A percentile compares a stretch with the other conserved stretches of the same genome.
These are phyloP conservation scores for Rugalucina vietnamica DNA, from an alignment of 2,888 invertebrate genomes.

Conservation along the genomic window DNA sequence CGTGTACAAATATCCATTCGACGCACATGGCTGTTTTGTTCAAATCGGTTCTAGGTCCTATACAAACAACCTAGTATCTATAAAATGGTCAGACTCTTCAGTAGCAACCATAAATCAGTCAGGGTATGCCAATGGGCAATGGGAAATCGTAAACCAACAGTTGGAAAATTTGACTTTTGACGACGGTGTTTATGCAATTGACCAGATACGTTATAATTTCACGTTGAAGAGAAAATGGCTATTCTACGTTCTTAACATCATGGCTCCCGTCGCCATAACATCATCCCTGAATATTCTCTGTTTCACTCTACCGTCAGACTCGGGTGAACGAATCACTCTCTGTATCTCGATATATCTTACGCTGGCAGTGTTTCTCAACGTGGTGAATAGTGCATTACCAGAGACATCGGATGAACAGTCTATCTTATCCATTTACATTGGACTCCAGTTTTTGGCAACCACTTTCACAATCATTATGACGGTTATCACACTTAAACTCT, in stretches of 20 bases:
- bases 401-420: slow-evolving; percentile 55
- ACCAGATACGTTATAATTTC: background rate
- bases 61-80: background rate
- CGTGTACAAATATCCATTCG: slow-evolving; percentile 39
- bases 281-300: slow-evolving; percentile 52
- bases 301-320: slow-evolving; percentile 58
- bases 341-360: slow-evolving; percentile 58
- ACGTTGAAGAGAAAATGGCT: slow-evolving; percentile 49
- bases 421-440: slow-evolving; percentile 54
- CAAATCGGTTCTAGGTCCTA: slow-evolving; percentile 26
- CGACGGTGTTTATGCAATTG: background rate
- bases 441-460: slow-evolving; percentile 52
- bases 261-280: slow-evolving; percentile 53
- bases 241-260: slow-evolving; percentile 55
- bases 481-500: slow-evolving; percentile 41
- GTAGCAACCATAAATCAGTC: too few species aligned
- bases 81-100: too few species aligned
- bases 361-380: slow-evolving; percentile 58
- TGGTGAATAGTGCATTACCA: slow-evolving; percentile 50
- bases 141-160: background rate
- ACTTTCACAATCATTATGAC: slow-evolving; percentile 52
- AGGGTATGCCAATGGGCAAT: background rate
- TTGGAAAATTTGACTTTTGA: background rate
- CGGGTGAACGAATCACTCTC: slow-evolving; percentile 61
- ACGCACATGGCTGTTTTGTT: slow-evolving; percentile 23